Percentiles rank a stretch among this genome's conserved stretches.
Evolutionary conservation across 2,113 vertebrate species (phyloP).

Genomic region (Phalacrocorax brasilianus): DNA sequence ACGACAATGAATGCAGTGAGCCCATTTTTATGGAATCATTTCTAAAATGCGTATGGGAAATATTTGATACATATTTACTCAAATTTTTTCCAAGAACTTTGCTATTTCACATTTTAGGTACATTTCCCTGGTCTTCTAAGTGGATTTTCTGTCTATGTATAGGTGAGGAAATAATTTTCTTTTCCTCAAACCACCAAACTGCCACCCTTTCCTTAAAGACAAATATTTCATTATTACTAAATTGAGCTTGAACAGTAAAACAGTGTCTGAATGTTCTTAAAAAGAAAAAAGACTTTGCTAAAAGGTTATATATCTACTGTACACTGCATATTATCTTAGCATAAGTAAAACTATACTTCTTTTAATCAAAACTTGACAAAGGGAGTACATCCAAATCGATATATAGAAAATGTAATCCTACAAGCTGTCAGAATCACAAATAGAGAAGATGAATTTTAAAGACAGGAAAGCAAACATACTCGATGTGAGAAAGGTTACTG

Average conservation of each 20-base stretch:
- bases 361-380: slow-evolving; percentile 61
- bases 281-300: neutral
- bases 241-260: neutral
- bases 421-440: slow-evolving; percentile 63
- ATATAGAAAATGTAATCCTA: slow-evolving; percentile 55
- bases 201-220: neutral
- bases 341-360: slow-evolving; percentile 33
- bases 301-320: neutral
- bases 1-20: neutral
- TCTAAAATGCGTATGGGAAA: neutral
- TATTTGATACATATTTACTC: neutral
- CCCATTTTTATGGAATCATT: neutral
- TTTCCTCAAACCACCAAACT: neutral
- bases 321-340: neutral
- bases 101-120: neutral
- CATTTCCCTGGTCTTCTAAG: neutral
- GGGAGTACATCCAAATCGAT: slow-evolving; percentile 33
- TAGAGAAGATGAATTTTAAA: slow-evolving; percentile 59
- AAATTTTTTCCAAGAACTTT: neutral
- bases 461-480: slow-evolving; percentile 58
- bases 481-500: slow-evolving; percentile 65
- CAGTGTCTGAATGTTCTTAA: neutral
- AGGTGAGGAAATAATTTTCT: neutral
- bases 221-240: neutral
- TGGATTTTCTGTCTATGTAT: neutral